phyloP scores from a whole-genome alignment of 2,113 vertebrate species.

The Machaerirhynchus nigripectus region DNA sequence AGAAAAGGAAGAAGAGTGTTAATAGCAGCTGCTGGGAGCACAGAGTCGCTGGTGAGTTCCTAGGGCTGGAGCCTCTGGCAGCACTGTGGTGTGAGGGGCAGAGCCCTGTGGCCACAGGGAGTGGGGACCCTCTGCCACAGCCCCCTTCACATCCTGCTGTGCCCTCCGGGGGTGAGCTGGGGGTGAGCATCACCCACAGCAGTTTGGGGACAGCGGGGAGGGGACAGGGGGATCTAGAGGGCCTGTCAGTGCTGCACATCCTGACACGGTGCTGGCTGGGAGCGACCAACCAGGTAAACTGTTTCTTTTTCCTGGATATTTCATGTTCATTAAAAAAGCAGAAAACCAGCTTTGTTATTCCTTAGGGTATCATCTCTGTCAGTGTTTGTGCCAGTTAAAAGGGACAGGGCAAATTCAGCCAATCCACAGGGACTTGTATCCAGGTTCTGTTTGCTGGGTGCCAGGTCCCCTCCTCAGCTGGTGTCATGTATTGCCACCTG shows the following conservation, averaged over 20 bases:
- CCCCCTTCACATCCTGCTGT: fast-evolving
- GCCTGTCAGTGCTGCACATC: fast-evolving
- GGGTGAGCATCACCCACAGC: not conserved
- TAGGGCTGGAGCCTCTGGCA: fast-evolving
- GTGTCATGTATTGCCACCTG: not conserved
- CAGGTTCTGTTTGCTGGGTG: not conserved
- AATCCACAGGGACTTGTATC: fast-evolving
- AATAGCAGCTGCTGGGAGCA: not conserved
- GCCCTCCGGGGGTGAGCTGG: fast-evolving
- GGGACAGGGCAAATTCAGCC: not conserved
- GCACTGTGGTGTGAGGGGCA: fast-evolving
- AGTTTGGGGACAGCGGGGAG: fast-evolving
- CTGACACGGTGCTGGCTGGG: fast-evolving
- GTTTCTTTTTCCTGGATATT: not conserved
- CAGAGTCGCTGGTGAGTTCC: not conserved
- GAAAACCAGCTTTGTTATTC: not conserved
- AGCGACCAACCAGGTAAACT: fast-evolving
- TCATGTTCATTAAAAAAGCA: not conserved
- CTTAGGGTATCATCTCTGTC: not conserved
- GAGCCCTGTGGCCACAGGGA: not conserved
- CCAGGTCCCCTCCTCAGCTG: not conserved
- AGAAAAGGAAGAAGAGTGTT: not conserved
- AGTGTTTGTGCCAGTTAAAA: not conserved
- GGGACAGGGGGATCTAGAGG: fast-evolving
- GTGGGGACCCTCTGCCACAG: too few relatives aligned